phyloP scores from a whole-genome alignment of 2,113 vertebrate genomes.

The Lathamus discolor region DNA sequence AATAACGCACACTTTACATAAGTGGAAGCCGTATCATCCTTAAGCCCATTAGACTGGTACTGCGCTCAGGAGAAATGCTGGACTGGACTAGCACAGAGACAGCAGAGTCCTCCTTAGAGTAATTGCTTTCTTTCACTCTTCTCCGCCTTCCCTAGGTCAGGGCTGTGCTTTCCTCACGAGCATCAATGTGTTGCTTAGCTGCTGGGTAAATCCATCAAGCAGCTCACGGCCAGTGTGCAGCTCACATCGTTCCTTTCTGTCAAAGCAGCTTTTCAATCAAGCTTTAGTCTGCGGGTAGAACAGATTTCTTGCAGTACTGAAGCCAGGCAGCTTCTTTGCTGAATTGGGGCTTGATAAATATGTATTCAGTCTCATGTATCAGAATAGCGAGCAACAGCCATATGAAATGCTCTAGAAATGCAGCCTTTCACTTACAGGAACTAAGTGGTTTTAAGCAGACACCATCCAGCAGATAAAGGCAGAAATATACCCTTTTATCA shows the following conservation, averaged over 20 bases:
- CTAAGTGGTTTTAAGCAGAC: background rate
- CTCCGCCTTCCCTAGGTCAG: background rate
- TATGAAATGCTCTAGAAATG: background rate
- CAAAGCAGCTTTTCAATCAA: background rate
- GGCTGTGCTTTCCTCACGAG: background rate
- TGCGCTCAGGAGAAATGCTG: background rate
- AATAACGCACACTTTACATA: background rate
- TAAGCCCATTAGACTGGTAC: background rate
- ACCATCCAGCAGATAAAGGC: background rate
- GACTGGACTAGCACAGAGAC: background rate
- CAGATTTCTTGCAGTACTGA: background rate
- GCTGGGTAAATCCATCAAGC: background rate
- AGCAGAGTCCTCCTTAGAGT: background rate
- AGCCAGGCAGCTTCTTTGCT: background rate
- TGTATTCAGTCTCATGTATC: background rate
- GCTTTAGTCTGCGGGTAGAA: constrained; percentile 12
- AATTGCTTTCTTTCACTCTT: constrained; percentile 5
- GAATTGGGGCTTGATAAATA: constrained; percentile 14
- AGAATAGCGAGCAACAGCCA: background rate
- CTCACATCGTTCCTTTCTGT: background rate
- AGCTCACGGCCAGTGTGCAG: background rate
- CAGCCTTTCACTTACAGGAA: background rate
- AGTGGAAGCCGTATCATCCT: background rate
- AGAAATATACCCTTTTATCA: background rate
- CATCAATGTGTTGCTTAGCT: background rate